phyloP scores from a whole-genome alignment of 2,888 invertebrate genomes.

The Acanthosoma haemorrhoidale region DNA sequence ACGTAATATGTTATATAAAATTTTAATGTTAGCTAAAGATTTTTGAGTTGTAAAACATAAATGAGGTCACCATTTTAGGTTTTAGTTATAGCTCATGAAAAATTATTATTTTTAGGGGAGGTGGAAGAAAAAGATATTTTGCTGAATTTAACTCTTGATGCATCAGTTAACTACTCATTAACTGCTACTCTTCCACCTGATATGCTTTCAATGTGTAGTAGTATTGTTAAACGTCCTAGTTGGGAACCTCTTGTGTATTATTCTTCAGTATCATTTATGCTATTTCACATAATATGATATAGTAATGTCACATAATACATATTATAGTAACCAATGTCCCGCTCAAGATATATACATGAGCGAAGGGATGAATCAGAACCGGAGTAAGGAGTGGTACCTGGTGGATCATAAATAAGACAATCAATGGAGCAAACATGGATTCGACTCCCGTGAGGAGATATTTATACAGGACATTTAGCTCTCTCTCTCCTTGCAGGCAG shows the following conservation, averaged over 20 bases:
- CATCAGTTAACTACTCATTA: conserved; percentile 64
- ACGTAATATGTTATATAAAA: too few species aligned
- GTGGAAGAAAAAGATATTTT: conserved; percentile 29
- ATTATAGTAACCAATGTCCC: too few species aligned
- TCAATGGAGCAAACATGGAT: neutral
- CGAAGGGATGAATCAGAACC: too few species aligned
- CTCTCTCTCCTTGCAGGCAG: neutral
- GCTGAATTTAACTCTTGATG: conserved; percentile 53
- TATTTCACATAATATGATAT: conserved; percentile 59
- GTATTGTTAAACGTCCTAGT: conserved; percentile 62
- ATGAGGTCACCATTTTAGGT: too few species aligned
- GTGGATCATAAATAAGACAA: too few species aligned
- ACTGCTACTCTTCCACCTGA: conserved; percentile 57
- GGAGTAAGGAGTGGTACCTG: too few species aligned
- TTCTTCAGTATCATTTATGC: conserved; percentile 54
- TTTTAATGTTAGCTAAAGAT: too few species aligned
- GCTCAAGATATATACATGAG: too few species aligned
- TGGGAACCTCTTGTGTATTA: conserved; percentile 73
- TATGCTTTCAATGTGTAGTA: conserved; percentile 63
- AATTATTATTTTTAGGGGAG: conserved; percentile 28
- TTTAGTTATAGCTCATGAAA: too few species aligned
- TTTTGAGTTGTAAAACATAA: too few species aligned
- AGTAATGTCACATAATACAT: too few species aligned
- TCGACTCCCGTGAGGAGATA: too few species aligned
- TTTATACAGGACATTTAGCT: conserved; percentile 1